A percentile compares a stretch with the other conserved stretches of the same genome.
Conservation (phyloP, 2,888 invertebrate species). For the Dinocampus coccinellae region DNA sequence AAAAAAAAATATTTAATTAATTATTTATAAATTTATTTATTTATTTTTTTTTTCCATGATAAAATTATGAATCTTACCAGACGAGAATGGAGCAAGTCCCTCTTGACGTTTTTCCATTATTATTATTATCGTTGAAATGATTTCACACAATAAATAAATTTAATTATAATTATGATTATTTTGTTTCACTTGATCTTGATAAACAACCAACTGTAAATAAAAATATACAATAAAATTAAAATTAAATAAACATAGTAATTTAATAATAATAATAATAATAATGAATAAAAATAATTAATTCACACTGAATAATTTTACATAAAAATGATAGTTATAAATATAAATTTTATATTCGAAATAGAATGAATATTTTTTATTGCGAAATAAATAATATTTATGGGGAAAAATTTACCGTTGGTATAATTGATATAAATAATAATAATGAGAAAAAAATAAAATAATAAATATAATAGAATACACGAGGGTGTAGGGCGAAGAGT, state of each 20-base stretch:
- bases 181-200: not conserved
- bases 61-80: conserved; percentile 56
- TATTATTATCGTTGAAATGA: conserved; percentile 20
- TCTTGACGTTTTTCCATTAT: conserved; percentile 64
- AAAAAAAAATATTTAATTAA: not conserved
- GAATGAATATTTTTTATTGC: too few relatives aligned
- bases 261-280: not conserved
- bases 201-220: not conserved
- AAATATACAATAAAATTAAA: not conserved
- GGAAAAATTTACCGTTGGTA: not conserved
- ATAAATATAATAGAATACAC: not conserved
- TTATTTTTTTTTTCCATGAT: not conserved
- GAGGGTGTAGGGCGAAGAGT: conserved; percentile 13
- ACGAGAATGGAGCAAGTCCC: conserved; percentile 63
- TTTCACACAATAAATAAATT: conserved; percentile 16
- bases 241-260: not conserved
- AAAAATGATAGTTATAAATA: too few relatives aligned
- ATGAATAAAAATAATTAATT: too few relatives aligned
- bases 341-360: too few relatives aligned
- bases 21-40: not conserved
- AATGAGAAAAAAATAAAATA: not conserved
- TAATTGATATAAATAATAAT: not conserved
- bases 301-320: not conserved
- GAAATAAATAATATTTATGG: too few relatives aligned
- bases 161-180: conserved; percentile 17